Evolutionary conservation across 2,888 invertebrate genomes (phyloP).

Genomic region (Oxyscelio sp.): DNA sequence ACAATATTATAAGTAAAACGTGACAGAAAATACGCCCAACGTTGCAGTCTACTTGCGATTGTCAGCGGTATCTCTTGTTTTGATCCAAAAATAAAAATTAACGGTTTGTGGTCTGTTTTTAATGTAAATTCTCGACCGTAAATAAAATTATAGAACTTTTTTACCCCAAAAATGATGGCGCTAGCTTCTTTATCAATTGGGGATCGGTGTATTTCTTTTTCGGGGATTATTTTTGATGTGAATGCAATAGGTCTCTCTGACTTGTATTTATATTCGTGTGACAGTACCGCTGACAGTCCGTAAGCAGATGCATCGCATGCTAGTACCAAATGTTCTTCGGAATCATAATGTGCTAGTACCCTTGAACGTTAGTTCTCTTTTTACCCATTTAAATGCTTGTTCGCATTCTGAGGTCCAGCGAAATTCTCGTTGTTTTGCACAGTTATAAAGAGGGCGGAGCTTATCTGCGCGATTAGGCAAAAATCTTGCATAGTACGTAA

Average conservation of each 20-base stretch:
- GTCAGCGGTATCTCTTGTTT: no score
- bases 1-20: no score
- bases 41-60: no score
- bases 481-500: conserved; percentile 42
- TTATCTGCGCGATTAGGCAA: conserved; percentile 4
- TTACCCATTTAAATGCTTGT: conserved; percentile 46
- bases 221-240: conserved; percentile 69
- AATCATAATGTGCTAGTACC: conserved; percentile 46
- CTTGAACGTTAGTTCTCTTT: conserved; percentile 35
- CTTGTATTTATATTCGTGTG: conserved; percentile 62
- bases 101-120: no score
- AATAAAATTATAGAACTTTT: no score
- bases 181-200: conserved; percentile 79
- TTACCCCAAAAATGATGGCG: no score
- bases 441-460: background rate
- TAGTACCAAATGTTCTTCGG: conserved; percentile 46
- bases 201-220: conserved; percentile 69
- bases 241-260: conserved; percentile 74
- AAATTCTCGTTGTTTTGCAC: background rate
- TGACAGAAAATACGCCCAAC: no score
- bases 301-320: conserved; percentile 50
- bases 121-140: no score
- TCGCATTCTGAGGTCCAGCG: conserved; percentile 38
- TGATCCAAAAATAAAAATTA: no score
- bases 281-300: conserved; percentile 59